Base-by-base conservation (phyloP, 2,888 invertebrate species). In the Clivina fossor region DNA sequence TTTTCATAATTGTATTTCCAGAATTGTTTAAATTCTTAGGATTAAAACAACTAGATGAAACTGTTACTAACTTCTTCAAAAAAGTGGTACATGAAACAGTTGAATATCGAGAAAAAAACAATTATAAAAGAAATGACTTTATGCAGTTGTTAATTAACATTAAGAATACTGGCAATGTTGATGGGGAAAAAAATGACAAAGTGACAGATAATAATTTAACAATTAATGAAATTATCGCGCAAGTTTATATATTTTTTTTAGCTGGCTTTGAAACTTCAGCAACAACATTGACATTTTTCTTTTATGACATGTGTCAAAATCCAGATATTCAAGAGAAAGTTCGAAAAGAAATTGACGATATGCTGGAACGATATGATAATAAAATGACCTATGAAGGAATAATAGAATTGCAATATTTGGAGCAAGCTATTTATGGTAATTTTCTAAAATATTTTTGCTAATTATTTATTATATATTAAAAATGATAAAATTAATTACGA, bases 311-410 rank as follows among this genome's bases (percentile, higher is more conserved):
- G 5, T 26, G 7, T 26, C 8, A 7, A 26, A 26, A 26, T 26
- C 50, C n/a, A 22, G 41, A 50, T 7, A 40, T 50, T 15, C 26
- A 26, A 9, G 26, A 26, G 9, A 26, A 26, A 26, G 26, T 8
- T 8, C 26, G 41, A 9, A 19, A 50, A 4, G 50, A 50, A 41
- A 50, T 50, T 19, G 20, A 40, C 13, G 41, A 50, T 32, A 50
- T 50, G 50, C 22, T 50, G 8, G 7, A 19, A 4, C 40, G 11
- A 15, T 32, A 41, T 24, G 32, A 40, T 22, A 41, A 50, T 43
- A 51, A 58, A 49, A 53, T 56, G 37, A 40, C 60, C 20, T 33
- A 46, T 54, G 50, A 58, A n/a, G 41, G 40, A 13, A 30, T 50
- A 13, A 22, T 50, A 32, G 50, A 50, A 28, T 16, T 50, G 13